Conservation (phyloP, 2,797 vertebrate species). For the Gallinago solitaria region DNA sequence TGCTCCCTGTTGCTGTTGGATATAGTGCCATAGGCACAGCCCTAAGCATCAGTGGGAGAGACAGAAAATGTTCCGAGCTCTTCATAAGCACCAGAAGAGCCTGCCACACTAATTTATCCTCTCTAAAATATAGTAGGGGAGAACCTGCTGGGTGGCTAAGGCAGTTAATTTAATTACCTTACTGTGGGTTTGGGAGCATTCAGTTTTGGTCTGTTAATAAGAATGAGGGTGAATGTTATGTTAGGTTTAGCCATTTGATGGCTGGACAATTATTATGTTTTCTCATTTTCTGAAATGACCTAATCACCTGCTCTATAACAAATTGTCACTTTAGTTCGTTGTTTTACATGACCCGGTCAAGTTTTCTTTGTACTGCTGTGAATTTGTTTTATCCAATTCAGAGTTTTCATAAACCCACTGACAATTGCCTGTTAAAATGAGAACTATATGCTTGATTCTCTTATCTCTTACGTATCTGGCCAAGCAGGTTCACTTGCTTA, state of each 20-base stretch:
- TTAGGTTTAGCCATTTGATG: not conserved
- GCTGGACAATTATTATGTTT: not conserved
- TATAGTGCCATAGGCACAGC: not conserved
- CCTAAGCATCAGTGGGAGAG: not conserved
- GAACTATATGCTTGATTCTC: not conserved
- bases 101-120: not conserved
- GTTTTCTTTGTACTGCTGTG: not conserved
- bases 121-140: not conserved
- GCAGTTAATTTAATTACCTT: not conserved
- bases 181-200: not conserved
- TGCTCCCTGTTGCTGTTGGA: not conserved
- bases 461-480: not conserved
- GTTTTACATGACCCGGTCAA: conserved; percentile 16
- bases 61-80: not conserved
- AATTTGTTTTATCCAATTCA: conserved; percentile 15
- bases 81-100: not conserved
- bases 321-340: not conserved
- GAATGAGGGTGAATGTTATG: not conserved
- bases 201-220: not conserved
- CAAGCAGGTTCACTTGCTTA: not conserved
- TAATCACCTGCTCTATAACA: conserved; percentile 3
- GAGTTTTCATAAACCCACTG: not conserved
- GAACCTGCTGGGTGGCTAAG: not conserved
- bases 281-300: conserved; percentile 31
- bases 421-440: not conserved